Conservation (phyloP, 2,888 invertebrate genomes). For the Acholoe squamosa region DNA sequence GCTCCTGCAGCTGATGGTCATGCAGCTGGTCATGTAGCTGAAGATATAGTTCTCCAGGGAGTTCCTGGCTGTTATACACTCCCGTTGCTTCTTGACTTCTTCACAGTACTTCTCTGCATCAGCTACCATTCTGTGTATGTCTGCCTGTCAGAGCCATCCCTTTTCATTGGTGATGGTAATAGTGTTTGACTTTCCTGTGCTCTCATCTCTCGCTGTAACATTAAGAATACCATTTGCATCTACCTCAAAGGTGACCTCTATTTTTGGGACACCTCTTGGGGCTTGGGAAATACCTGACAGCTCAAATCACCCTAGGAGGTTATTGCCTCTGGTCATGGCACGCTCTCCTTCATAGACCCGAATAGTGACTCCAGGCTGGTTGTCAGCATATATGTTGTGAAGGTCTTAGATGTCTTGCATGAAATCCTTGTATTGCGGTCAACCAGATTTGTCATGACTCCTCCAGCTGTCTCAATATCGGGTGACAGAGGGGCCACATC, state of each 20-base stretch:
- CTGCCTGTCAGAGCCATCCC: too few species aligned
- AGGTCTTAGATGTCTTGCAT: constrained; percentile 99
- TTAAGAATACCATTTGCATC: constrained; percentile 84
- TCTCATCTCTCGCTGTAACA: constrained; percentile 98
- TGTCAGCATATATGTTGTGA: constrained; percentile 99
- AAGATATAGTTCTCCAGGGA: too few species aligned
- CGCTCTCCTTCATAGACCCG: constrained; percentile 98
- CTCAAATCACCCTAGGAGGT: constrained; percentile 98
- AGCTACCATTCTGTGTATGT: too few species aligned
- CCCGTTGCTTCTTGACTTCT: too few species aligned
- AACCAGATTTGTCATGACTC: constrained; percentile 99
- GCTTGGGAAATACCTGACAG: constrained; percentile 96
- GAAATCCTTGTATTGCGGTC: constrained; percentile 99
- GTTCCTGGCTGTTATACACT: too few species aligned
- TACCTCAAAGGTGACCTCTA: constrained; percentile 85
- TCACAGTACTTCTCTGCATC: too few species aligned
- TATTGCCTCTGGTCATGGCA: constrained; percentile 99
- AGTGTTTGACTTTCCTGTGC: constrained; percentile 98
- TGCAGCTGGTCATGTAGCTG: too few species aligned
- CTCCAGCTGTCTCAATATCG: constrained; percentile 99
- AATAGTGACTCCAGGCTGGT: constrained; percentile 99
- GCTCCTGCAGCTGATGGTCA: too few species aligned
- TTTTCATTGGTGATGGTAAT: too few species aligned
- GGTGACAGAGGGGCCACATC: constrained; percentile 99
- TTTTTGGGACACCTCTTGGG: constrained; percentile 84